Evolutionary conservation across 2,797 vertebrate species (phyloP), one percentile per base, ranked within the genome.

Genomic region (Lepus oiostolus): DNA sequence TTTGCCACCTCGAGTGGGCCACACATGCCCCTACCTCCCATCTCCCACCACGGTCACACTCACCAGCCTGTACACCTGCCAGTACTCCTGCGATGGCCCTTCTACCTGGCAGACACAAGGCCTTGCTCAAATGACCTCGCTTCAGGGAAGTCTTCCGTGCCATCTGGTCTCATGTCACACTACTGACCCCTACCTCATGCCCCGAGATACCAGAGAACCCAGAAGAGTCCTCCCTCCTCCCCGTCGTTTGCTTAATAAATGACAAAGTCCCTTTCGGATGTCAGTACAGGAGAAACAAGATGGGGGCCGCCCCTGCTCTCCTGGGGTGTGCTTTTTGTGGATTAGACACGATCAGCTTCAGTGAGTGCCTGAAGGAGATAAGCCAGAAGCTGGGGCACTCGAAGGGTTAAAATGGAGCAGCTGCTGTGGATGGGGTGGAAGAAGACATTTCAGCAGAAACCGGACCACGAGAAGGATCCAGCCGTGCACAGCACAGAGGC

Each of bases 331-430:
- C 58, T 19, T 71, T 84, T 50, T 47, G 19, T 42, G 13, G 62
- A 54, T 77, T 65, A 60, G 11, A 88, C 52, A 90, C 2, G 17
- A 16, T 26, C 5, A 1, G 0, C 2, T 42, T 52, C 35, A 14
- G 28, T 75, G 32, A n/a, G 2, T 26, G 58, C 58, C 74, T 91
- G 38, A 75, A 90, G 65, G 82, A 67, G 68, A 74, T 72, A 60
- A 88, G 75, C 21, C 85, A 75, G 88, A 85, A 85, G 74, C 76
- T 72, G 14, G 47, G 30, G 62, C 30, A 54, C 84, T 63, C 22
- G 9, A 24, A 68, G 17, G 9, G 30, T n/a, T 22, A 47, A 35
- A 47, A 21, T 50, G 65, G 74, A 77, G 35, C 86, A 6, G 42
- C 16, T n/a, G 24, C 85, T 63, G 12, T 17, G 30, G 60, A 7